phyloP scores from a whole-genome alignment of 2,888 invertebrate species.

The Chaetoderma sp. region DNA sequence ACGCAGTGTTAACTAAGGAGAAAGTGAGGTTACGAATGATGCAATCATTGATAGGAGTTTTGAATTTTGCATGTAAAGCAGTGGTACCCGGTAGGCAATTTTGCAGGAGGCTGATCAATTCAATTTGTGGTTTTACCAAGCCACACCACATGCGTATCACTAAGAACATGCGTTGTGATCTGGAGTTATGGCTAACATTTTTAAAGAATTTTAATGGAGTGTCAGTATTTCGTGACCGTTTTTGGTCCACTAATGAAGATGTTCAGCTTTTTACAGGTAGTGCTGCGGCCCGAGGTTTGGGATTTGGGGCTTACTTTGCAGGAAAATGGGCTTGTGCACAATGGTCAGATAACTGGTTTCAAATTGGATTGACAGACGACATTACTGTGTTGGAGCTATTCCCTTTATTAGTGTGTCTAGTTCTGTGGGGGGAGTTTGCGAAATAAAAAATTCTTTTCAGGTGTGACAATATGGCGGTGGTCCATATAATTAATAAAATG shows the following conservation, averaged over 20 bases:
- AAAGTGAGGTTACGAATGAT: no score
- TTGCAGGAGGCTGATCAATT: constrained; percentile 18
- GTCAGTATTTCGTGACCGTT: constrained; percentile 16
- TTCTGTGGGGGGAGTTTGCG: neutral
- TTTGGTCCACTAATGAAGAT: constrained; percentile 23
- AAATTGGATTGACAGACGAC: no score
- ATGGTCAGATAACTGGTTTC: no score
- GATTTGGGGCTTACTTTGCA: constrained; percentile 21
- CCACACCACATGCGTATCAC: constrained; percentile 18
- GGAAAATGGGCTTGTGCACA: no score
- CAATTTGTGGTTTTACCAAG: constrained; percentile 4
- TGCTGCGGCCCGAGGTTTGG: constrained; percentile 13
- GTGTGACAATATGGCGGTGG: constrained; percentile 1
- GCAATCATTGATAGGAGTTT: no score
- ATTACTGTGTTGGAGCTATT: constrained; percentile 5
- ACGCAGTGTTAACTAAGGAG: no score
- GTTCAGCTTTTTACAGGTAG: constrained; percentile 24
- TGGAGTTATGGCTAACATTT: constrained; percentile 24
- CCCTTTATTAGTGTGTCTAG: neutral
- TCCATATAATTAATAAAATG: neutral
- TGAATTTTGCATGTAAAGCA: constrained; percentile 27
- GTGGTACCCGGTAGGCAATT: constrained; percentile 25
- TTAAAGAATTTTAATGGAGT: constrained; percentile 21
- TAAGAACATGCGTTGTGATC: constrained; percentile 7
- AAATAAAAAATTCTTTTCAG: constrained; percentile 1